A percentile compares a stretch with the other conserved stretches of the same genome.
phyloP scores from a whole-genome alignment of 2,113 vertebrate genomes.

The Eublepharis macularius region DNA sequence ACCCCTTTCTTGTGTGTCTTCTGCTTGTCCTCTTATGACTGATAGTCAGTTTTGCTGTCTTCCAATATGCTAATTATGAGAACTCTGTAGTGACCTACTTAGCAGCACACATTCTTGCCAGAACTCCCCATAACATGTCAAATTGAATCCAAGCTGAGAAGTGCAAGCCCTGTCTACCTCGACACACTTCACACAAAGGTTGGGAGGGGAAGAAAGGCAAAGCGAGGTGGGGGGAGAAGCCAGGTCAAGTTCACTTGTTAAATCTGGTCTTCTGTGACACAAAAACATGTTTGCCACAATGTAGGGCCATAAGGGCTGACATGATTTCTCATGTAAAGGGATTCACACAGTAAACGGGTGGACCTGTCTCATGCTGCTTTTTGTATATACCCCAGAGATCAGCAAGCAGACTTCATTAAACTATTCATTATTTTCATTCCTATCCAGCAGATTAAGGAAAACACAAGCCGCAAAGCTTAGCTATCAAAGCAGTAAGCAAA shows the following conservation, averaged over 20 bases:
- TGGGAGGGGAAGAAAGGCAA: neutral
- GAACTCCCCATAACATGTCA: constrained; percentile 59
- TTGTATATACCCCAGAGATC: constrained; percentile 26
- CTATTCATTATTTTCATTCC: constrained; percentile 7
- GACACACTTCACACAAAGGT: constrained; percentile 59
- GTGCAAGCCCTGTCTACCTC: constrained; percentile 58
- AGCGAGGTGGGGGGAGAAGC: constrained; percentile 28
- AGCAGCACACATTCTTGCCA: constrained; percentile 61
- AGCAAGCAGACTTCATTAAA: constrained; percentile 29
- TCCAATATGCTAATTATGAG: constrained; percentile 65
- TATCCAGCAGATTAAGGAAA: constrained; percentile 33
- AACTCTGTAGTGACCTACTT: constrained; percentile 76
- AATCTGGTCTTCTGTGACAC: constrained; percentile 50
- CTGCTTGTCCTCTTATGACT: constrained; percentile 40
- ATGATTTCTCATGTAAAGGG: constrained; percentile 58
- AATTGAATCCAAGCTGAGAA: constrained; percentile 60
- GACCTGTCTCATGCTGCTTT: neutral
- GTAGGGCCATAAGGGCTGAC: constrained; percentile 50
- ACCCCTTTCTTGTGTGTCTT: constrained; percentile 42
- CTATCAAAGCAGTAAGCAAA: neutral
- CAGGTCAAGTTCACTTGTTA: constrained; percentile 62
- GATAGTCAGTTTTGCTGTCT: constrained; percentile 57
- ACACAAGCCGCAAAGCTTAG: neutral
- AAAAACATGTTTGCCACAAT: constrained; percentile 45
- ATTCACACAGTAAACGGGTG: constrained; percentile 38